A percentile compares a stretch with the other conserved stretches of the same genome.
phyloP scores from a whole-genome alignment of 2,888 invertebrate genomes.

The Drosophila fulvimacula region DNA sequence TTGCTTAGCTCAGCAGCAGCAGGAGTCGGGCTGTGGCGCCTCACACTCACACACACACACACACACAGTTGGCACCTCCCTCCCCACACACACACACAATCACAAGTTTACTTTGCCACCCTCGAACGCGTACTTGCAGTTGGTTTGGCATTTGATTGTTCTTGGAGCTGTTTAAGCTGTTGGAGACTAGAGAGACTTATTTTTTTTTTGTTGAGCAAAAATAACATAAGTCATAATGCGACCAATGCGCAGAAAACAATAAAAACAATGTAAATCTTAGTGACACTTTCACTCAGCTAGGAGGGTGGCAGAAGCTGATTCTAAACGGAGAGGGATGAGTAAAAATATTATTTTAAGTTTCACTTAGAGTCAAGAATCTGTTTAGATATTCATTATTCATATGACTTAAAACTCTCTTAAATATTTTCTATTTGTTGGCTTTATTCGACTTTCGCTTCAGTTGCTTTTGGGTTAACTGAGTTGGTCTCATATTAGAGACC shows the following conservation, averaged over 20 bases:
- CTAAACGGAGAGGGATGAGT: background rate
- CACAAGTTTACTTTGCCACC: conserved; percentile 44
- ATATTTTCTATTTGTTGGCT: background rate
- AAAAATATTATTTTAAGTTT: background rate
- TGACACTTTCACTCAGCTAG: conserved; percentile 2
- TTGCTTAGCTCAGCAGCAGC: conserved; percentile 49
- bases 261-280: conserved; percentile 10
- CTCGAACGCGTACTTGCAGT: conserved; percentile 16
- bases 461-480: background rate
- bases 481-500: background rate
- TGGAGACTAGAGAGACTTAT: background rate
- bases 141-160: conserved; percentile 44
- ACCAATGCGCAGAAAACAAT: conserved; percentile 2
- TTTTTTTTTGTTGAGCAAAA: background rate
- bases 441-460: background rate
- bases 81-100: conserved; percentile 23
- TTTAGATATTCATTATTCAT: background rate
- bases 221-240: conserved; percentile 11
- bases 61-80: conserved; percentile 7
- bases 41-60: conserved; percentile 7
- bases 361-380: background rate
- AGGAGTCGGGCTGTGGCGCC: background rate
- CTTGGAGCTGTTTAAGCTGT: conserved; percentile 14
- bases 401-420: background rate
- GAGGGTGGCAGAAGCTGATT: background rate